Evolutionary conservation across 2,797 vertebrate genomes (phyloP), one percentile per base, ranked within the genome.

Genomic region (Acanthurus leucopareius): DNA sequence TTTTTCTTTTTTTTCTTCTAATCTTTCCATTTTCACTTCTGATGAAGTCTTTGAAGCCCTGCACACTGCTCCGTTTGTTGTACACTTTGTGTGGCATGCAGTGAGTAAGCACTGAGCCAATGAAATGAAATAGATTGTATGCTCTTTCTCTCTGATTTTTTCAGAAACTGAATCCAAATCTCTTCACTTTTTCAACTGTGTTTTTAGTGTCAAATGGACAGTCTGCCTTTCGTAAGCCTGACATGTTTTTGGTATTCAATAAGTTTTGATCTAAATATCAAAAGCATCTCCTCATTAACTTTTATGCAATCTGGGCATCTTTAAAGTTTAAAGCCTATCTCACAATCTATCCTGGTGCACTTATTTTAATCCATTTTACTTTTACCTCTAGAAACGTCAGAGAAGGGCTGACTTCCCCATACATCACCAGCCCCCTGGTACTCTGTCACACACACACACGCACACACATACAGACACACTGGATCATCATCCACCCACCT

Each of bases 401-500:
- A 77, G 69, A 48, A 15, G 44, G 40, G 10, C 38, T 90, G 89
- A 88, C 73, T 69, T 86, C 67, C 47, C 67, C 35, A 52, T 63
- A 62, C 47, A n/a, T 76, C 69, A 73, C 57, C 69, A 81, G 6
- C 80, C 79, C 67, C 38, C 64, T 47, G 64, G 32, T 16, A 20
- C 38, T 25, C 53, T 19, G 15, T 52, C 70, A 13, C 69, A 52
- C 47, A 67, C 71, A 72, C 73, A 59, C 66, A 53, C 72, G 49
- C 67, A 53, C 60, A 53, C 79, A 45, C 75, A 57, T 75, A 22
- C 63, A 44, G 44, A 61, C 57, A 45, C 68, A 19, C 45, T 65
- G 59, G 84, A 79, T 87, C 90, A 88, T 91, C 88, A 92, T 87
- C 91, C 91, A 69, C 89, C 85, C 85, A 89, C 88, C 86, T 87